A percentile compares a stretch with the other conserved stretches of the same genome.
phyloP scores from a whole-genome alignment of 2,797 vertebrate species.

The Dendrocincla tyrannina region DNA sequence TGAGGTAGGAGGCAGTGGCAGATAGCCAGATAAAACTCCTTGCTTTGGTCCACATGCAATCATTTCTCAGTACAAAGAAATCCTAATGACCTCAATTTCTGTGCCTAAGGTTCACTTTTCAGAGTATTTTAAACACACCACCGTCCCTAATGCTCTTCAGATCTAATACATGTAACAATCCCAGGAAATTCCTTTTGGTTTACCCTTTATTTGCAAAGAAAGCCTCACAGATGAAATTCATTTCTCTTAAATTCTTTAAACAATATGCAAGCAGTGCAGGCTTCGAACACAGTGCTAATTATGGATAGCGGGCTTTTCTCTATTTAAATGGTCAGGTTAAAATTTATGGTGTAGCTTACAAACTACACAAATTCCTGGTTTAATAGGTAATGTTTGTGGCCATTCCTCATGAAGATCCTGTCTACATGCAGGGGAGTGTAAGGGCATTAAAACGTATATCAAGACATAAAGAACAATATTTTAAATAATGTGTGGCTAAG shows the following conservation, averaged over 20 bases:
- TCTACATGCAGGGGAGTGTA: not conserved
- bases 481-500: not conserved
- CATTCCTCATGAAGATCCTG: not conserved
- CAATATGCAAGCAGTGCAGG: not conserved
- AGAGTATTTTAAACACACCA: slow-evolving; percentile 26
- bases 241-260: slow-evolving; percentile 51
- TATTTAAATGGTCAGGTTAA: slow-evolving; percentile 18
- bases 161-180: slow-evolving; percentile 48
- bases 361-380: slow-evolving; percentile 30
- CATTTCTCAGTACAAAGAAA: slow-evolving; percentile 45
- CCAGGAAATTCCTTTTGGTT: slow-evolving; percentile 67
- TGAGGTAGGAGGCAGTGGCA: slow-evolving; percentile 25
- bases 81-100: slow-evolving; percentile 33
- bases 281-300: slow-evolving; percentile 36
- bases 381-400: slow-evolving; percentile 12
- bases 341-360: slow-evolving; percentile 3
- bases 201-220: slow-evolving; percentile 44
- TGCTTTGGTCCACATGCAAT: slow-evolving; percentile 13
- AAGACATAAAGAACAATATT: not conserved
- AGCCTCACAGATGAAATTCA: slow-evolving; percentile 19
- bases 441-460: not conserved
- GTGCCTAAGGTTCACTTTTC: slow-evolving; percentile 30
- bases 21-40: slow-evolving; percentile 37
- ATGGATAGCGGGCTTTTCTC: not conserved
- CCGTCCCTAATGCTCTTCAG: slow-evolving; percentile 10